Base-by-base conservation (phyloP, 2,797 vertebrate genomes). In the Sternarchorhynchus goeldii region DNA sequence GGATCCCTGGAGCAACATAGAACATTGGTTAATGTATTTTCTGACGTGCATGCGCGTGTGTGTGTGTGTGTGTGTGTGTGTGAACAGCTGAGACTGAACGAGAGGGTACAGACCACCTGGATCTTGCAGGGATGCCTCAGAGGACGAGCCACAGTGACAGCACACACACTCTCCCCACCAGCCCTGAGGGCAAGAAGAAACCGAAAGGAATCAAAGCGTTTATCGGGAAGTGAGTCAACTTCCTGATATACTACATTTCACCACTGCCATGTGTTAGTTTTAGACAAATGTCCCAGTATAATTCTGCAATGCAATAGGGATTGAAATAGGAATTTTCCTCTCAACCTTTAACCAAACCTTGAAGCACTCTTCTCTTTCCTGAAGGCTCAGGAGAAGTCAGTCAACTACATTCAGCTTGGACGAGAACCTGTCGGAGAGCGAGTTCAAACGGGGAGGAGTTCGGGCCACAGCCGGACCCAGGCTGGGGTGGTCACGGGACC, bases 361-460 rank as follows among this genome's bases (percentile, higher is more conserved):
- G 20, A 12, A 41, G 17, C 32, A 53, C 10, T 31, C 21, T 55
- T 67, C 14, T 79, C 3, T 32, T 20, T 2, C 39, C 32, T 84
- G 45, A 78, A 98, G 97, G 82, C 92, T 99, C 55, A 96, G 88
- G 86, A 96, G 98, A 88, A 99, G 96, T 85, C 98, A 99, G 78
- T 99, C 98, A 0, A 99, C 97, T 45, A 96, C 96, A 0, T 96
- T 99, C 80, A 97, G 95, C 88, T 93, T 97, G 36, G 96, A 98
- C 0, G 97, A 98, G 77, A 96, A 97, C 84, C 89, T 95, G 76
- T 90, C 94, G 0, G 96, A 97, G 83, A 92, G 92, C 0, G 97
- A 98, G 83, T 99, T 99, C 89, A 98, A 94, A 81, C 92, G 98
- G 84, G 97, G 98, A 45, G 98, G 97, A n/a, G 96, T 96, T 4